Evolutionary conservation across 2,113 vertebrate genomes (phyloP), one percentile per base, ranked within the genome.

Genomic region (Phodopus roborovskii): DNA sequence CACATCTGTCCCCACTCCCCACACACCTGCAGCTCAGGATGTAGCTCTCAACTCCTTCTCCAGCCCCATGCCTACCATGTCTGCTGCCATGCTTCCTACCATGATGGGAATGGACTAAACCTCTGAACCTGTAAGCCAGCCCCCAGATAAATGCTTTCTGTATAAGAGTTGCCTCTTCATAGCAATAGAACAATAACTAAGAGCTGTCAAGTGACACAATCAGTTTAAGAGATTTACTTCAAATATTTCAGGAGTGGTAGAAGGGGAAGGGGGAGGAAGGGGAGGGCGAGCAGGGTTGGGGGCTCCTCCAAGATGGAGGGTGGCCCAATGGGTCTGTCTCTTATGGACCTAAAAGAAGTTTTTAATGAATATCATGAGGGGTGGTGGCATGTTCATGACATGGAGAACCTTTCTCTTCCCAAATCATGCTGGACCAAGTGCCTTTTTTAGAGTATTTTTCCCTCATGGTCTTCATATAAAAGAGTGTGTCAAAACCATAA

Each of bases 211-310:
- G 74, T 50, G 42, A 77, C 39, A 36, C 17, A 68, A 33, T 15
- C 30, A 70, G 20, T 70, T 50, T n/a, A 53, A 70, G 84, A 86
- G 53, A 45, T n/a, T 70, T 87, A 70, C 13, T 70, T 7, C 45
- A 87, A 70, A 70, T 11, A 70, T 30, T n/a, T 48, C 33, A 10
- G 33, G 6, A 48, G 10, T 9, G 20, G 10, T 20, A 10, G 33
- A 3, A 48, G 10, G 5, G 20, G 10, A 7, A 12, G 9, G 16
- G 20, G 22, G 15, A 4, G 3, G 19, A 11, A 22, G 10, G 20
- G 16, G 4, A 24, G 13, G 36, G 2, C 17, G 30, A 53, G 19
- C 53, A 28, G 19, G n/a, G 33, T 4, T 33, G 4, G 9, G 36
- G 22, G 56, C 22, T 30, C 24, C 7, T 16, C 39, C 19, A 22